Conservation (phyloP, 2,888 invertebrate species). For the Drosophila parthenogenetica region DNA sequence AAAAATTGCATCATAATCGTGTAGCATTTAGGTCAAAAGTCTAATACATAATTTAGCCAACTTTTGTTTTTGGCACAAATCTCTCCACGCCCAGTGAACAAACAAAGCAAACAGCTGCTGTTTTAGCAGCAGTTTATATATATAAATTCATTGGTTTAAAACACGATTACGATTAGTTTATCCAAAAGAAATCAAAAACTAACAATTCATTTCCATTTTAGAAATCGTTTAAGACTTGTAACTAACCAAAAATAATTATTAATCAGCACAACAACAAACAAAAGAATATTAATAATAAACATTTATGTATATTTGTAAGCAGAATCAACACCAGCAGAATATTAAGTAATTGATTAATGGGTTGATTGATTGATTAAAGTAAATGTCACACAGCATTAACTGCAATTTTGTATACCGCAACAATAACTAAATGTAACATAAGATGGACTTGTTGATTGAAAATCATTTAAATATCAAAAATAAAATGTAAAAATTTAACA, state of each 20-base stretch:
- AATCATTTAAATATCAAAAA: constrained; percentile 76
- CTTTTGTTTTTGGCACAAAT: constrained; percentile 31
- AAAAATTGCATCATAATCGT: constrained; percentile 27
- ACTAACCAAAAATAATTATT: constrained; percentile 80
- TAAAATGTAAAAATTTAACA: constrained; percentile 71
- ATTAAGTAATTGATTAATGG: constrained; percentile 14
- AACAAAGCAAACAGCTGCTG: constrained; percentile 65
- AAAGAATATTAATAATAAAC: constrained; percentile 22
- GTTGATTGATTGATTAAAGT: constrained; percentile 14
- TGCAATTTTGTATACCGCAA: constrained; percentile 40
- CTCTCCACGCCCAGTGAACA: constrained; percentile 64
- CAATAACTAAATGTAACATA: constrained; percentile 66
- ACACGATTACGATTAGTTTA: constrained; percentile 5
- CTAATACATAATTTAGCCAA: constrained; percentile 55
- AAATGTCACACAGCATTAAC: constrained; percentile 22
- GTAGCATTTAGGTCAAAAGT: constrained; percentile 65
- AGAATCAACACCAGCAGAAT: constrained; percentile 20
- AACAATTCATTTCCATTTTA: constrained; percentile 69
- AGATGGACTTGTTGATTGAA: constrained; percentile 78
- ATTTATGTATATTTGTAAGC: constrained; percentile 19
- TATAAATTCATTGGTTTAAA: constrained; percentile 6
- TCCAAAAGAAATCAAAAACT: constrained; percentile 48
- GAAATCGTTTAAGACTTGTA: constrained; percentile 78
- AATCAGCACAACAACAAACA: constrained; percentile 44
- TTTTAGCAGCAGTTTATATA: constrained; percentile 23